A percentile compares a stretch with the other conserved stretches of the same genome.
These are phyloP conservation scores for Parnassius orleans DNA, from an alignment of 2,888 invertebrate species.

Conservation along the genomic window DNA sequence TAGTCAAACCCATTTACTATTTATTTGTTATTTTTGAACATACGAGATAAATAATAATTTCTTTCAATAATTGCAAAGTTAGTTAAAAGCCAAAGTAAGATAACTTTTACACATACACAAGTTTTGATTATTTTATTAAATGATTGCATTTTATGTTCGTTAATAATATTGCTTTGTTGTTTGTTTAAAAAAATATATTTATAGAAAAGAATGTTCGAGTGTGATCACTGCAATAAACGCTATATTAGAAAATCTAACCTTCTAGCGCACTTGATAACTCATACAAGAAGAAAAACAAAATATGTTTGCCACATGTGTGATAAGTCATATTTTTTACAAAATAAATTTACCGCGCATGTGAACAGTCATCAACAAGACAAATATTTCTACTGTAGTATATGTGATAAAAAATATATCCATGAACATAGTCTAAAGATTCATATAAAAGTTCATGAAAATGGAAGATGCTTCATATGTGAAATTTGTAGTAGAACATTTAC, in stretches of 20 bases:
- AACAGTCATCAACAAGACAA: constrained; percentile 20
- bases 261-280: constrained; percentile 5
- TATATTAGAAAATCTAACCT: constrained; percentile 7
- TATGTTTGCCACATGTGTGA: constrained; percentile 11
- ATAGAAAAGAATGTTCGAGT: background rate
- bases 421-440: constrained; percentile 25
- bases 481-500: constrained; percentile 25
- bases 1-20: too few species aligned
- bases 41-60: too few species aligned
- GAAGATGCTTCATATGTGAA: constrained; percentile 18
- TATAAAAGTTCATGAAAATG: constrained; percentile 15
- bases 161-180: too few species aligned
- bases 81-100: too few species aligned
- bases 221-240: constrained; percentile 12
- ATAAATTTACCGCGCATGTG: constrained; percentile 21
- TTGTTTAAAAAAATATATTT: background rate
- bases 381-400: constrained; percentile 20
- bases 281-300: background rate
- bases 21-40: too few species aligned
- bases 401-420: constrained; percentile 25
- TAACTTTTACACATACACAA: too few species aligned
- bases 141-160: too few species aligned
- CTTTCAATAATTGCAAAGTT: too few species aligned
- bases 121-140: too few species aligned
- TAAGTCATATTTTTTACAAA: constrained; percentile 16